phyloP scores from a whole-genome alignment of 2,888 invertebrate species.

The Mythimna impura region DNA sequence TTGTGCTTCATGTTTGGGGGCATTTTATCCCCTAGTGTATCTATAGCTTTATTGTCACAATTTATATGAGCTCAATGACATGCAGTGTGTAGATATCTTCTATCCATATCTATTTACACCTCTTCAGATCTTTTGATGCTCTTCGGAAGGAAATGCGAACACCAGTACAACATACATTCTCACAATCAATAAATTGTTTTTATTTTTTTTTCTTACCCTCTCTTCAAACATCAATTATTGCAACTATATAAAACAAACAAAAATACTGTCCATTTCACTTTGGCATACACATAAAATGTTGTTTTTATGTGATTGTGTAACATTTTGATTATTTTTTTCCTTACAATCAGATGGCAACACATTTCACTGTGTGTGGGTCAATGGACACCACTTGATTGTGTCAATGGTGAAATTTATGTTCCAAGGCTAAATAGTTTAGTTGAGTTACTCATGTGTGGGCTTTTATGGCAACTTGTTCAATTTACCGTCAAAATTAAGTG shows the following conservation, averaged over 20 bases:
- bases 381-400: slow-evolving; percentile 23
- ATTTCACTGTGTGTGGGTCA: slow-evolving; percentile 11
- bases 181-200: too few relatives aligned
- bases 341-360: not conserved
- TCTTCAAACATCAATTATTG: too few relatives aligned
- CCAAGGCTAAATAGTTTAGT: slow-evolving; percentile 45
- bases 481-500: not conserved
- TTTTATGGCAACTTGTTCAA: not conserved
- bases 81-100: too few relatives aligned
- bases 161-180: not conserved
- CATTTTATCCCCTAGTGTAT: too few relatives aligned
- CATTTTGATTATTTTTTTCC: not conserved
- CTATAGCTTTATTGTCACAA: too few relatives aligned
- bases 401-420: slow-evolving; percentile 42
- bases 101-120: too few relatives aligned
- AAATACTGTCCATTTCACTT: too few relatives aligned
- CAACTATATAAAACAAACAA: too few relatives aligned
- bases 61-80: too few relatives aligned
- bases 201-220: too few relatives aligned
- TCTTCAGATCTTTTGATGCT: too few relatives aligned
- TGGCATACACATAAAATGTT: not conserved
- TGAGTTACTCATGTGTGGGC: slow-evolving; percentile 23
- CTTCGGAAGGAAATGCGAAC: not conserved
- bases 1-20: too few relatives aligned
- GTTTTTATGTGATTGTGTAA: not conserved